A percentile compares a stretch with the other conserved stretches of the same genome.
Evolutionary conservation across 2,797 vertebrate genomes (phyloP).

Genomic region (Simalia tracyae): DNA sequence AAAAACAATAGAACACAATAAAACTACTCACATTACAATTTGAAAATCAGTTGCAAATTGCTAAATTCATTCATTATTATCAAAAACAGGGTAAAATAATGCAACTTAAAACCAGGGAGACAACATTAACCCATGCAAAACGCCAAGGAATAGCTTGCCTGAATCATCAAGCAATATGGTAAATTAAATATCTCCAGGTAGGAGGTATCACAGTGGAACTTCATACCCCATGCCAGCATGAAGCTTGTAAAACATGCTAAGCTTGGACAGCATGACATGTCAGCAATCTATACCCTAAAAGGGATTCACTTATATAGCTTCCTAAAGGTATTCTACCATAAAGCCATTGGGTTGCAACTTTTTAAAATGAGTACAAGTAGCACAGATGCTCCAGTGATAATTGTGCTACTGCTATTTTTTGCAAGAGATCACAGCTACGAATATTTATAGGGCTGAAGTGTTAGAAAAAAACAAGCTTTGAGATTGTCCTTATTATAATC

Average conservation of each 20-base stretch:
- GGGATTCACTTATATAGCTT: not conserved
- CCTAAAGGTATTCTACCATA: not conserved
- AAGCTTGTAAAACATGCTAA: not conserved
- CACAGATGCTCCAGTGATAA: not conserved
- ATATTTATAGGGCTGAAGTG: conserved; percentile 15
- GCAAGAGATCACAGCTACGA: not conserved
- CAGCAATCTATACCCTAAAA: not conserved
- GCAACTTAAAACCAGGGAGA: not conserved
- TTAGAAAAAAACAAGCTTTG: not conserved
- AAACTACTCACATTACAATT: not conserved
- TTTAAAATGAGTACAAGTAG: not conserved
- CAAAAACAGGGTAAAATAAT: not conserved
- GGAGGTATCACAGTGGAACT: not conserved
- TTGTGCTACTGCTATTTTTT: not conserved
- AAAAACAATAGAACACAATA: not conserved
- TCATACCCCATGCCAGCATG: not conserved
- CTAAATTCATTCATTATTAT: not conserved
- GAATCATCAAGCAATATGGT: not conserved
- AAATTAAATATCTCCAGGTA: not conserved
- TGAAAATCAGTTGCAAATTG: not conserved
- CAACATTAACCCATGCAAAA: not conserved
- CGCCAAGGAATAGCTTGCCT: not conserved
- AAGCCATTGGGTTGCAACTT: not conserved
- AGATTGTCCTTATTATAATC: not conserved
- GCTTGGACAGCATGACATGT: not conserved